These are phyloP conservation scores for Enteromius argenteus DNA, from an alignment of 2,797 vertebrate species.

Conservation along the genomic window DNA sequence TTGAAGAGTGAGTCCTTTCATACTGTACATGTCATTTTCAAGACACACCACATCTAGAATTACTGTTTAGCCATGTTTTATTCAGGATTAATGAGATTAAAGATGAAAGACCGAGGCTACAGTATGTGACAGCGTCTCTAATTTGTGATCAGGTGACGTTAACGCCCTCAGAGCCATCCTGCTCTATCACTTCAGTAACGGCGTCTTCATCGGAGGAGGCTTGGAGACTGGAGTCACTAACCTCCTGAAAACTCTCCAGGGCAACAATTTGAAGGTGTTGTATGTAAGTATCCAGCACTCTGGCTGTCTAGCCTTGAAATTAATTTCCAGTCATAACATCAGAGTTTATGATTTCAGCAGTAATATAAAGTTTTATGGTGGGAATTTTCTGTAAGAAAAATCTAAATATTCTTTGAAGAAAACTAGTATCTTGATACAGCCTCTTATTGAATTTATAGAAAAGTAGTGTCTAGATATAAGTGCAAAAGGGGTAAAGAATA, in stretches of 20 bases:
- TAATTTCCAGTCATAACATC: slow-evolving; percentile 22
- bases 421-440: background rate
- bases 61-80: slow-evolving; percentile 1
- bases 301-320: background rate
- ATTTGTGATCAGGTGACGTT: slow-evolving; percentile 79
- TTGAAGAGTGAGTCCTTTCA: slow-evolving; percentile 83
- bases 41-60: background rate
- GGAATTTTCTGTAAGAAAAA: slow-evolving; percentile 18
- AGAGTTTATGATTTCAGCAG: background rate
- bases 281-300: slow-evolving; percentile 79
- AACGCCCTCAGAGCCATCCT: slow-evolving; percentile 92
- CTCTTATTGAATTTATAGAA: background rate
- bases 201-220: slow-evolving; percentile 90
- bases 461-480: background rate
- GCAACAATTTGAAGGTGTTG: slow-evolving; percentile 88
- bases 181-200: slow-evolving; percentile 91
- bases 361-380: slow-evolving; percentile 13
- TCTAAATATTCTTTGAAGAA: background rate
- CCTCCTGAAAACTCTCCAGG: slow-evolving; percentile 91
- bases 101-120: background rate
- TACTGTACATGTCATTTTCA: background rate
- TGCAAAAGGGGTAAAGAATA: background rate
- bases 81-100: slow-evolving; percentile 27
- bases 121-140: slow-evolving; percentile 10
- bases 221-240: slow-evolving; percentile 93